phyloP scores from a whole-genome alignment of 2,888 invertebrate genomes.

The Rhodophaea formosa region DNA sequence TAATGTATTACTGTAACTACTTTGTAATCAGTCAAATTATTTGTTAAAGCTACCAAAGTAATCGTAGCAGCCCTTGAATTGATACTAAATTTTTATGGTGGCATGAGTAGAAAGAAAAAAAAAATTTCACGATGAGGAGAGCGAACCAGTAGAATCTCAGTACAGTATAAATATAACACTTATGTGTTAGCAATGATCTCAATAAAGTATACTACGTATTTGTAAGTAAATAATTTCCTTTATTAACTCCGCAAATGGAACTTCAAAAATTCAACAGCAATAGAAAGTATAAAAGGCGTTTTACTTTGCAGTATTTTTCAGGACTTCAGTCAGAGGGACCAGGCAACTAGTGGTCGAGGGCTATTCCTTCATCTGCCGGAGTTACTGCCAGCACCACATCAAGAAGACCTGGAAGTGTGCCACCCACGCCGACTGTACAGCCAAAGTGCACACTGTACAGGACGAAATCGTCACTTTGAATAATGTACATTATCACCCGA shows the following conservation, averaged over 20 bases:
- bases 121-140: too few species aligned
- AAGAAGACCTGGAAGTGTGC: slow-evolving; percentile 66
- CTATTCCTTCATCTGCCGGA: slow-evolving; percentile 58
- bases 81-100: too few species aligned
- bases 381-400: slow-evolving; percentile 51
- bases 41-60: too few species aligned
- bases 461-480: slow-evolving; percentile 49
- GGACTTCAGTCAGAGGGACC: slow-evolving; percentile 54
- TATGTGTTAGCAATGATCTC: background rate
- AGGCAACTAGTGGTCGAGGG: slow-evolving; percentile 57
- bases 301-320: slow-evolving; percentile 55
- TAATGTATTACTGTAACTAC: too few species aligned
- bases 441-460: slow-evolving; percentile 57
- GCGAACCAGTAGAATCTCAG: too few species aligned
- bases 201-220: background rate
- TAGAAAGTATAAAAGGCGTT: slow-evolving; percentile 12
- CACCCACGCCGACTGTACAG: slow-evolving; percentile 53
- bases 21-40: too few species aligned
- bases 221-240: background rate
- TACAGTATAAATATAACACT: background rate
- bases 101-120: too few species aligned
- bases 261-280: background rate
- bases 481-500: slow-evolving; percentile 52
- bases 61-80: too few species aligned
- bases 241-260: background rate